phyloP scores from a whole-genome alignment of 2,797 vertebrate genomes.

The Chrysocyon brachyurus region DNA sequence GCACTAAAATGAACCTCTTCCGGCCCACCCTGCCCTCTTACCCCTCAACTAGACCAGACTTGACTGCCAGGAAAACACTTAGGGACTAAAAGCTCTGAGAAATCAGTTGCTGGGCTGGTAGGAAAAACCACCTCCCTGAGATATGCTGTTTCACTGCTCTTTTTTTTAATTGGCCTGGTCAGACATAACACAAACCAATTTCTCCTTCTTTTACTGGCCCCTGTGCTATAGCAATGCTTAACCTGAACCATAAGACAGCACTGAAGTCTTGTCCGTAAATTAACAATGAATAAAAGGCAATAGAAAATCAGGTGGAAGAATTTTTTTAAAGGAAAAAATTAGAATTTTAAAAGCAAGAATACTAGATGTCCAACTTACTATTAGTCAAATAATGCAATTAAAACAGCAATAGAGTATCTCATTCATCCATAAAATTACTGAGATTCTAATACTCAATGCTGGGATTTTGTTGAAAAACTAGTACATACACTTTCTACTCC shows the following conservation, averaged over 20 bases:
- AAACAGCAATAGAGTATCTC: neutral
- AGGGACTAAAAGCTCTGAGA: neutral
- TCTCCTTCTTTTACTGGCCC: neutral
- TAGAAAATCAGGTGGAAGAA: neutral
- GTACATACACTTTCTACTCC: too few species aligned
- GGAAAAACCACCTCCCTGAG: neutral
- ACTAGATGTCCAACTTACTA: neutral
- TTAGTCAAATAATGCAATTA: neutral
- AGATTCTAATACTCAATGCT: neutral
- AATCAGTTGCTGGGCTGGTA: neutral
- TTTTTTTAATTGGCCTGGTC: neutral
- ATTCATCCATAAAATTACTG: slow-evolving; percentile 11
- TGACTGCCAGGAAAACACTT: neutral
- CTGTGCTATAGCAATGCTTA: neutral
- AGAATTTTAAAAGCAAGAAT: slow-evolving; percentile 24
- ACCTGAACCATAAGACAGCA: neutral
- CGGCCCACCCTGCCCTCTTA: neutral
- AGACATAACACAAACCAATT: neutral
- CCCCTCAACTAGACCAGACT: neutral
- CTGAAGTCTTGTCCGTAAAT: neutral
- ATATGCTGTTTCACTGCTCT: neutral
- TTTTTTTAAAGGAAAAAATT: neutral
- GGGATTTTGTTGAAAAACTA: neutral
- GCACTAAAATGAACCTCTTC: neutral
- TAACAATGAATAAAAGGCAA: neutral